Evolutionary conservation across 2,113 vertebrate species (phyloP), one percentile per base, ranked within the genome.

Genomic region (Gopherus flavomarginatus): DNA sequence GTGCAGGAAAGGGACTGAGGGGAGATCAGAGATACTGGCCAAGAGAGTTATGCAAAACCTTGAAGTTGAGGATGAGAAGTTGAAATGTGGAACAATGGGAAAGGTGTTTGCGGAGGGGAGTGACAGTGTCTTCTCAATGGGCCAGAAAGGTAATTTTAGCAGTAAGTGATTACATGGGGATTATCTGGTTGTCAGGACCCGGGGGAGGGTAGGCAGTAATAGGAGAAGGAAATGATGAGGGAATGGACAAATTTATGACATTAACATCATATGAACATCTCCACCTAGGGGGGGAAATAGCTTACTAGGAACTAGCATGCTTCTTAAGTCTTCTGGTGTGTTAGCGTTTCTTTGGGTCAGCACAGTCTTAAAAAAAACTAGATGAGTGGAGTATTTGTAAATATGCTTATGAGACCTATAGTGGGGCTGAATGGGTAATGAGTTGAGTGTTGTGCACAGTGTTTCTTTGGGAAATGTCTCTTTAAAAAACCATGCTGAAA

Each of bases 401-500:
- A 44, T 78, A 29, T 78, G 12, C 26, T 44, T 78, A 24, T 77
- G 26, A 44, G 22, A 29, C 24, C 42, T 78, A 27, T 27, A 47
- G 21, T 78, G 11, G 42, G 42, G 24, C 12, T 44, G 38, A 79
- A 86, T 83, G 90, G 81, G 53, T 77, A 24, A 24, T 47, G 84
- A 81, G 5, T 89, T 96, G 53, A 0, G 8, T 95, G 94, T 91
- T 94, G 42, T 47, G 52, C 42, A 83, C 93, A 90, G 94, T 84
- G 92, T 62, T 96, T 95, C 89, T 97, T 94, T 90, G 0, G 17
- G 86, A 94, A 93, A 80, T 96, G 95, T 97, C 49, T 95, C 78
- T 95, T 95, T 22, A 54, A 29, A 88, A 94, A 97, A 91, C 93
- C 0, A 0, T 96, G 79, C 93, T 94, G 96, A 92, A 97, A 92